Evolutionary conservation across 2,113 vertebrate genomes (phyloP).

Genomic region (Pseudopodoces humilis): DNA sequence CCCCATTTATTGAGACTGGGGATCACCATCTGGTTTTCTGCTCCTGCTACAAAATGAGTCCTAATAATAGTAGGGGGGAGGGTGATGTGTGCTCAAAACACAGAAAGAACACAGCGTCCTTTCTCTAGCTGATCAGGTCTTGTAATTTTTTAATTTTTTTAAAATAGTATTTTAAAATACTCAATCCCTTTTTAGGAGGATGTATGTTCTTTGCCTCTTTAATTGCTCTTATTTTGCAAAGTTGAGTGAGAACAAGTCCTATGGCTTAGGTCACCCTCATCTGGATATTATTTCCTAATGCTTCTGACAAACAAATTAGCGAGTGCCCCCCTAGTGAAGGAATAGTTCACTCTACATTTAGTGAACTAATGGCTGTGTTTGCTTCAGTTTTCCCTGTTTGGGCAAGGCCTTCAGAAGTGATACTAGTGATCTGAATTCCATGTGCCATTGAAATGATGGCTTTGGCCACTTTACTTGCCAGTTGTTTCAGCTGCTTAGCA

Average conservation of each 20-base stretch:
- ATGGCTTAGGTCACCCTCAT: not conserved
- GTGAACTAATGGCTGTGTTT: not conserved
- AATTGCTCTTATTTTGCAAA: not conserved
- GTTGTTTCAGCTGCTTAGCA: not conserved
- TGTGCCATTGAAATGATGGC: not conserved
- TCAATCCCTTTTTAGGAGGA: not conserved
- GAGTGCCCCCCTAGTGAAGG: not conserved
- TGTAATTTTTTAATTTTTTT: not conserved
- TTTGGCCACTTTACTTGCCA: not conserved
- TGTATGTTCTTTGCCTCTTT: not conserved
- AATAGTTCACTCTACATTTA: not conserved
- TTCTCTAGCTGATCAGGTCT: not conserved
- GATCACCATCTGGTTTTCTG: slow-evolving; percentile 16
- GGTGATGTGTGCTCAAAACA: not conserved
- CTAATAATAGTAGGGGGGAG: not conserved
- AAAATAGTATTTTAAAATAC: not conserved
- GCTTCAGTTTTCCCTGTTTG: not conserved
- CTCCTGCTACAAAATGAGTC: not conserved
- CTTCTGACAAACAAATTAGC: not conserved
- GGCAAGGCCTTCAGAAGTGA: not conserved
- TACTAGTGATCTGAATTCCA: not conserved
- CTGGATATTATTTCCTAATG: slow-evolving; percentile 7
- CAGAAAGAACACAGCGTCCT: not conserved
- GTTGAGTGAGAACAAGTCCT: not conserved
- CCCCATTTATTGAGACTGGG: not conserved